A percentile compares a stretch with the other conserved stretches of the same genome.
Conservation (phyloP, 2,113 vertebrate species). For the Tachysurus fulvidraco region DNA sequence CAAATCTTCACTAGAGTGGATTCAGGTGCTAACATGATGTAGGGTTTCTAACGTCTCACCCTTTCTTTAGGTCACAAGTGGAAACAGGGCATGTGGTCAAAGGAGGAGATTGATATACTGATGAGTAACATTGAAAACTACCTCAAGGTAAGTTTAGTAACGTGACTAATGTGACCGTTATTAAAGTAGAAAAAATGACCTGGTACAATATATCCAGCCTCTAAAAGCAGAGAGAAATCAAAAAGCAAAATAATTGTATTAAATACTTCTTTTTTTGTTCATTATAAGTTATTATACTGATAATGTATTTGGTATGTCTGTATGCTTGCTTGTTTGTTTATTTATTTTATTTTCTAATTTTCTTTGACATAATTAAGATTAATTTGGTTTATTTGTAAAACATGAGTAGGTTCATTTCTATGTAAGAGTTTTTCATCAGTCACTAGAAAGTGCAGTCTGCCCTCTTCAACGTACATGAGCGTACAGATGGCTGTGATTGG, state of each 20-base stretch:
- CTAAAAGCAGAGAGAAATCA: background rate
- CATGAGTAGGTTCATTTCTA: too few species aligned
- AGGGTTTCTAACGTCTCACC: background rate
- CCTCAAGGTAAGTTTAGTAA: constrained; percentile 80
- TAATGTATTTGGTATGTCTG: too few species aligned
- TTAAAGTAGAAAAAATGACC: background rate
- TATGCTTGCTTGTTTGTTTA: too few species aligned
- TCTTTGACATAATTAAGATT: too few species aligned
- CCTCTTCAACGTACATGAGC: background rate
- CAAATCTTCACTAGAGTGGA: background rate
- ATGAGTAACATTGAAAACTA: constrained; percentile 97
- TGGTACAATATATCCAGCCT: too few species aligned
- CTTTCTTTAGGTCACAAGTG: constrained; percentile 88
- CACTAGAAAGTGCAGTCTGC: background rate
- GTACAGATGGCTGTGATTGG: background rate
- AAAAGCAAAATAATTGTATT: too few species aligned
- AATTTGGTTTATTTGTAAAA: too few species aligned
- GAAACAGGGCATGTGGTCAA: constrained; percentile 99
- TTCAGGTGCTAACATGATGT: background rate
- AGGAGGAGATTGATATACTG: constrained; percentile 96
- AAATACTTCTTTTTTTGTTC: too few species aligned
- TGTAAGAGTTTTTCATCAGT: background rate
- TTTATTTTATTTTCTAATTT: too few species aligned
- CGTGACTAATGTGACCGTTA: background rate
- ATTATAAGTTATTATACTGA: too few species aligned